These are phyloP conservation scores for Sinonovacula constricta DNA, from an alignment of 1,140 invertebrate genomes.

Conservation along the genomic window DNA sequence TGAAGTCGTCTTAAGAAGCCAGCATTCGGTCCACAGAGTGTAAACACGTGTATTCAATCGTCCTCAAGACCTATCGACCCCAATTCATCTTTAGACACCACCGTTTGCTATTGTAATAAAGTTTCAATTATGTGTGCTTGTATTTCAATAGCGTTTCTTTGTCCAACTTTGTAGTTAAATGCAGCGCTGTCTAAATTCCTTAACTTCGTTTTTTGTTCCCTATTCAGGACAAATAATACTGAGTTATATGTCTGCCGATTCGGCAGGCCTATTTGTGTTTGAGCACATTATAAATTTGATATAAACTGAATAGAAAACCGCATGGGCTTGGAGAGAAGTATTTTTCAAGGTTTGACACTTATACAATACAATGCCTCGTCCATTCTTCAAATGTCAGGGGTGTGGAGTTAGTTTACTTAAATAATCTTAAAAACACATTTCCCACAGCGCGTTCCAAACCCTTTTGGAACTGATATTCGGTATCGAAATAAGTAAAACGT, in stretches of 20 bases:
- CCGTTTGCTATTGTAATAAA: slow-evolving; percentile 45
- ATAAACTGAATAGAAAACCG: slow-evolving; percentile 23
- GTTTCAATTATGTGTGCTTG: slow-evolving; percentile 50
- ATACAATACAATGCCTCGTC: slow-evolving; percentile 41
- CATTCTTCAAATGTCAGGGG: slow-evolving; percentile 35
- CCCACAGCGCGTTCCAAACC: slow-evolving; percentile 43
- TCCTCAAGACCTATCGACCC: slow-evolving; percentile 28
- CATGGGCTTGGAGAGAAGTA: slow-evolving; percentile 38
- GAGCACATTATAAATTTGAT: slow-evolving; percentile 51
- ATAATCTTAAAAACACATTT: slow-evolving; percentile 43
- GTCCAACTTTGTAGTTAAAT: slow-evolving; percentile 9
- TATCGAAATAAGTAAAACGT: slow-evolving; percentile 52
- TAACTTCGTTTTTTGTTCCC: slow-evolving; percentile 39
- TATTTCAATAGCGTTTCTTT: slow-evolving; percentile 37
- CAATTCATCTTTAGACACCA: slow-evolving; percentile 14
- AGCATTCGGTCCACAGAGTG: background rate
- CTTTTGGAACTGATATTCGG: slow-evolving; percentile 25
- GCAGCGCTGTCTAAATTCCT: slow-evolving; percentile 30
- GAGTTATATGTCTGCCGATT: slow-evolving; percentile 4
- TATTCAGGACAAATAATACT: slow-evolving; percentile 30
- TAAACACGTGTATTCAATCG: slow-evolving; percentile 23
- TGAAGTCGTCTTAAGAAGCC: background rate
- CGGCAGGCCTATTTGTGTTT: slow-evolving; percentile 39
- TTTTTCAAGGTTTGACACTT: slow-evolving; percentile 54
- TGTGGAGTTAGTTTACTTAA: slow-evolving; percentile 45